Percentiles rank a stretch among this genome's conserved stretches.
These are phyloP conservation scores for Ceratoteleas bidentatus DNA, from an alignment of 1,140 invertebrate species.

Conservation along the genomic window DNA sequence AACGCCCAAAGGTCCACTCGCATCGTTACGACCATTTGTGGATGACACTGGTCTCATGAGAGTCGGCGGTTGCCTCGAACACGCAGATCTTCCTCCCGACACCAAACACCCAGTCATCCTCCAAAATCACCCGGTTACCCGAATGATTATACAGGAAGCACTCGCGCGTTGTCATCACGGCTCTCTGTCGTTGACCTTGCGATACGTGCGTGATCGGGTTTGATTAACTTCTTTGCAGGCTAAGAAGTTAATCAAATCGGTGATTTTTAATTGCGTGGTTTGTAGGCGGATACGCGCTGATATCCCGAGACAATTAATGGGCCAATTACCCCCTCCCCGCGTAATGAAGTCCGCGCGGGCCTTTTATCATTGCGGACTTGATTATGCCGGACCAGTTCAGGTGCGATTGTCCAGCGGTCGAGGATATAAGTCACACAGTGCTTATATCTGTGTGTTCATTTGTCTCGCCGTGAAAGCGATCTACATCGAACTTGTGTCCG, in stretches of 20 bases:
- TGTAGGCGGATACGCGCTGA: not conserved
- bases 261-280: not conserved
- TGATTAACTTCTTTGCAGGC: not conserved
- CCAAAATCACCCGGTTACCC: not conserved
- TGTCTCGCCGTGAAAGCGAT: too few relatives aligned
- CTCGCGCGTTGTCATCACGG: not conserved
- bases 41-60: not conserved
- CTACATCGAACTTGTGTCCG: not conserved
- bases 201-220: not conserved
- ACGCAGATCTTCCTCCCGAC: not conserved
- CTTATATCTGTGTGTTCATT: not conserved
- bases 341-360: not conserved
- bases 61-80: not conserved
- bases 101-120: not conserved
- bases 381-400: not conserved
- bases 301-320: not conserved
- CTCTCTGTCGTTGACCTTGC: not conserved
- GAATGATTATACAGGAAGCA: not conserved
- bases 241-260: not conserved
- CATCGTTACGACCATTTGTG: not conserved
- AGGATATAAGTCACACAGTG: not conserved
- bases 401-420: too few relatives aligned
- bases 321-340: not conserved
- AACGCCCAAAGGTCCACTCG: not conserved
- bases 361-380: not conserved